Evolutionary conservation across 2,888 invertebrate genomes (phyloP).

Genomic region (Dasypogon diadema): DNA sequence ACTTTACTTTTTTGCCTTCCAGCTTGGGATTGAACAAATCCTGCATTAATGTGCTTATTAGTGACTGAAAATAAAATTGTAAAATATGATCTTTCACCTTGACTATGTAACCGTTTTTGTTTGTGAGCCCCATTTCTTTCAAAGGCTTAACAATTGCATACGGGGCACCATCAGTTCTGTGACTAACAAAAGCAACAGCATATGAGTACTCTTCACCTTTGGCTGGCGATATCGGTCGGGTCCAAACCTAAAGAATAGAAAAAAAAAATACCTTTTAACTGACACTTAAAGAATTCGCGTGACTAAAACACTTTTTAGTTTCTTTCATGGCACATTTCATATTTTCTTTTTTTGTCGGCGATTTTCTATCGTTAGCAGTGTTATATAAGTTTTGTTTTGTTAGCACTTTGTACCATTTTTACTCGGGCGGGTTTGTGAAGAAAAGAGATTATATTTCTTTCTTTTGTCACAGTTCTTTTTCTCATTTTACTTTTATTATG

Average conservation of each 20-base stretch:
- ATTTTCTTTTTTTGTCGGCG: no score
- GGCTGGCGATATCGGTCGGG: conserved; percentile 67
- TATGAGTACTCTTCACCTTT: conserved; percentile 66
- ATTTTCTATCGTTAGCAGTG: no score
- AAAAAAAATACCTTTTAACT: not conserved
- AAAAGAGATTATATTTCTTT: no score
- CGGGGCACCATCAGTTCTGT: conserved; percentile 68
- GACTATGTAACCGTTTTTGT: conserved; percentile 63
- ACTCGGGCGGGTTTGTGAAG: no score
- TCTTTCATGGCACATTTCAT: no score
- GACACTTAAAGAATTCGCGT: not conserved
- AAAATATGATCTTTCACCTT: conserved; percentile 58
- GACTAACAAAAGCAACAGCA: conserved; percentile 69
- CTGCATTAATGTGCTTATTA: conserved; percentile 38
- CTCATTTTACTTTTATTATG: no score
- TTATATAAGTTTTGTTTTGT: no score
- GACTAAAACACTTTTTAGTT: no score
- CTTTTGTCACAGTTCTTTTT: no score
- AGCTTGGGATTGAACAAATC: conserved; percentile 51
- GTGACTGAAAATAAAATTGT: not conserved
- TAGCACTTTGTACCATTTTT: no score
- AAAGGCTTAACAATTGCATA: conserved; percentile 62
- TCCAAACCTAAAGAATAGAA: conserved; percentile 68
- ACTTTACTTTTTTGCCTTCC: not conserved
- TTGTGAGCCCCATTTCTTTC: conserved; percentile 64